Evolutionary conservation across 2,113 vertebrate species (phyloP), one percentile per base, ranked within the genome.

Genomic region (Cynocephalus volans): DNA sequence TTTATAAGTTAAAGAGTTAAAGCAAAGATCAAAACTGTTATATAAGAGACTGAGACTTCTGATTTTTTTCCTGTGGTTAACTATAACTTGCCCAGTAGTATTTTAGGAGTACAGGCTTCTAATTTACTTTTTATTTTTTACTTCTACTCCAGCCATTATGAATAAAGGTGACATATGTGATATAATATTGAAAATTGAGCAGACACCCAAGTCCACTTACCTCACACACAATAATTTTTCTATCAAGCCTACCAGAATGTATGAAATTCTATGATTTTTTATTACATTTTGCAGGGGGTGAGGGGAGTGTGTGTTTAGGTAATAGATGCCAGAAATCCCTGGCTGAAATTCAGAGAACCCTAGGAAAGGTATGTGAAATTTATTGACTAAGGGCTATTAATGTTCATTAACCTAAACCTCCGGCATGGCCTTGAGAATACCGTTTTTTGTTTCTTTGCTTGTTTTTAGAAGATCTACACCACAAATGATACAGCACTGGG

Each of bases 1-100:
- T 97, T 95, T 45, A 26, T 69, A 92, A 96, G 90, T 96, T 88
- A 92, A 92, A 88, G 80, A 88, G 54, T 86, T 82, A 79, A 48
- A 90, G 31, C 36, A 93, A 90, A 96, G 90, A 94, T 79, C 36
- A 94, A 95, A 93, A 92, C 13, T 56, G 52, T 69, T 26, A 2
- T 77, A 50, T 7, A 88, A 92, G 72, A 23, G 21, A 69, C 41
- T 82, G 24, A 75, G n/a, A 83, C 52, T 50, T 96, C 77, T 96
- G 81, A 95, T 85, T 79, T 87, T 83, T 76, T 67, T 65, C 21
- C 73, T 95, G 79, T 88, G 72, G 41, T 96, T 89, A 81, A 41
- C 60, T 73, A 2, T 52, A 81, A 95, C 73, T 45, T 62, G 36
- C 75, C 84, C 73, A 45, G 33, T 21, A 87, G 69, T 92, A 72